Percentiles rank a stretch among this genome's conserved stretches.
These are phyloP conservation scores for Ernsta delagoae DNA, from an alignment of 2,888 invertebrate species.

Conservation along the genomic window DNA sequence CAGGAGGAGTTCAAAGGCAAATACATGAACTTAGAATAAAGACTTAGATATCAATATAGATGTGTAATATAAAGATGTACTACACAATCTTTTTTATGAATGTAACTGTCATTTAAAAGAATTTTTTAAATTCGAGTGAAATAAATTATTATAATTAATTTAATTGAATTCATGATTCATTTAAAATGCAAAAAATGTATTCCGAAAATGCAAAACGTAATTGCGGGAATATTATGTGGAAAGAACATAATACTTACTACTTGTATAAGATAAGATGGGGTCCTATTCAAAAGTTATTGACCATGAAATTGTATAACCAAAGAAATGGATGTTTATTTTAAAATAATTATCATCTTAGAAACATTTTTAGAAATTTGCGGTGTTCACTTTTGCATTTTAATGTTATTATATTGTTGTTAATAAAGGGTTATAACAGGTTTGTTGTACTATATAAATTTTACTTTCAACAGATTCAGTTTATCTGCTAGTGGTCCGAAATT, in stretches of 20 bases:
- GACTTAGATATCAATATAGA: too few relatives aligned
- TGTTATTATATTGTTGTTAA: not conserved
- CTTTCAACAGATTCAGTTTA: too few relatives aligned
- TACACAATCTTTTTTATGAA: too few relatives aligned
- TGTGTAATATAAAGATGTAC: too few relatives aligned
- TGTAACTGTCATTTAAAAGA: too few relatives aligned
- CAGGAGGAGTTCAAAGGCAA: too few relatives aligned
- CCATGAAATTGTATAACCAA: constrained; percentile 14
- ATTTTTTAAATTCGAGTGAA: too few relatives aligned
- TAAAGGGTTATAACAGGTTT: too few relatives aligned
- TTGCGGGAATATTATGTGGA: not conserved
- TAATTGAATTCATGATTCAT: not conserved
- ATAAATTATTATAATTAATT: not conserved
- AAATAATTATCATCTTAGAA: not conserved
- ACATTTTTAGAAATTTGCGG: constrained; percentile 5
- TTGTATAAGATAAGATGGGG: not conserved
- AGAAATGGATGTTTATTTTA: not conserved
- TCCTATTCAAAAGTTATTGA: constrained; percentile 20
- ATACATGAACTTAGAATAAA: too few relatives aligned
- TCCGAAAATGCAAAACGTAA: not conserved
- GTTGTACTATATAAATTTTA: not conserved
- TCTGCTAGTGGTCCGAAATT: too few relatives aligned
- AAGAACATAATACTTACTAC: too few relatives aligned
- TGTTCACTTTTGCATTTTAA: constrained; percentile 6
- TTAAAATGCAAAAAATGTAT: too few relatives aligned